These are phyloP conservation scores for Carcharodon carcharias DNA, from an alignment of 2,797 vertebrate genomes.

Conservation along the genomic window DNA sequence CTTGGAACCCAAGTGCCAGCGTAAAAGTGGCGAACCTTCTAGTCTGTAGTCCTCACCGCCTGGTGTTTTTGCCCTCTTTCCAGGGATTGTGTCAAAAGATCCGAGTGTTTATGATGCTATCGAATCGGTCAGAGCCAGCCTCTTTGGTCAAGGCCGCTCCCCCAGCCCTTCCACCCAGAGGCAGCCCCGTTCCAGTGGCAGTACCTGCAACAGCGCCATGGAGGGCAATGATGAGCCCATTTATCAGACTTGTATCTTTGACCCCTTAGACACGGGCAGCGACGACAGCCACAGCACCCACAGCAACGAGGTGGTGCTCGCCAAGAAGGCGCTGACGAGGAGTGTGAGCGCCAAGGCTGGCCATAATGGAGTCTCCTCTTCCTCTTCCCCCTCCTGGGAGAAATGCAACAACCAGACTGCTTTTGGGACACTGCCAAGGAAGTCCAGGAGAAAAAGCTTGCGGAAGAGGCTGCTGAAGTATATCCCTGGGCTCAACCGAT, in stretches of 20 bases:
- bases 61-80: constrained; percentile 14
- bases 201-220: constrained; percentile 42
- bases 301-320: neutral
- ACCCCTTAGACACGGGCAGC: constrained; percentile 43
- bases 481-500: constrained; percentile 86
- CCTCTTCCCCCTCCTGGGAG: neutral
- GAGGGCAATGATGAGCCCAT: constrained; percentile 70
- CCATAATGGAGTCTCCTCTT: neutral
- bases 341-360: neutral
- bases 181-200: constrained; percentile 50
- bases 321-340: neutral
- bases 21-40: neutral
- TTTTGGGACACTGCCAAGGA: constrained; percentile 53
- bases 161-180: constrained; percentile 56
- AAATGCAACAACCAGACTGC: constrained; percentile 43
- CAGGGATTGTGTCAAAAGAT: constrained; percentile 86
- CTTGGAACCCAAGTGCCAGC: neutral
- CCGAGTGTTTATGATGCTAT: constrained; percentile 81
- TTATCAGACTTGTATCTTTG: constrained; percentile 81
- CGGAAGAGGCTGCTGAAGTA: constrained; percentile 80
- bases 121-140: constrained; percentile 73
- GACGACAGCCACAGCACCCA: neutral
- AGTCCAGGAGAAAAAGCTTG: constrained; percentile 81
- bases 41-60: constrained; percentile 6
- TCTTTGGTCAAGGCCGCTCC: constrained; percentile 64